Conservation (phyloP, 2,797 vertebrate genomes). For the Loris lydekkerianus region DNA sequence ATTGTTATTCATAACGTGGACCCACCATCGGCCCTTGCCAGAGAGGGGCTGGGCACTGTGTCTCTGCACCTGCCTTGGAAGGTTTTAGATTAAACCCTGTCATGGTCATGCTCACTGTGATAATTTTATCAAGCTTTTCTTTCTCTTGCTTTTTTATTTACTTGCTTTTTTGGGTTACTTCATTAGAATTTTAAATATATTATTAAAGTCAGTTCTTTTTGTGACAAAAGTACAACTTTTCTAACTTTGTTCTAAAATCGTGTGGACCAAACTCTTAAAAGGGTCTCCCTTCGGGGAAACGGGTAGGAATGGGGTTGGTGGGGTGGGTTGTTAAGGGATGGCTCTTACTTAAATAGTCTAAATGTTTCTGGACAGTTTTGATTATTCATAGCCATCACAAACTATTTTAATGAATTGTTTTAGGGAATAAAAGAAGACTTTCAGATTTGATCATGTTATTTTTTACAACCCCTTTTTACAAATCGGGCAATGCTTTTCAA, state of each 20-base stretch:
- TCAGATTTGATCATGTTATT: slow-evolving; percentile 49
- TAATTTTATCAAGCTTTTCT: slow-evolving; percentile 84
- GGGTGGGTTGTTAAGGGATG: neutral
- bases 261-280: neutral
- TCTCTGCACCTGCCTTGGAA: slow-evolving; percentile 76
- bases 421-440: slow-evolving; percentile 40
- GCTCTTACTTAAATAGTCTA: neutral
- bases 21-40: slow-evolving; percentile 77
- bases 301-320: rapidly evolving
- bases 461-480: slow-evolving; percentile 22
- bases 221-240: slow-evolving; percentile 82
- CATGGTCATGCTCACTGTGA: slow-evolving; percentile 81
- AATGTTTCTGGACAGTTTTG: neutral
- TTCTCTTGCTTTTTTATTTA: slow-evolving; percentile 79
- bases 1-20: neutral
- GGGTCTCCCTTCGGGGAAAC: neutral
- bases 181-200: slow-evolving; percentile 89
- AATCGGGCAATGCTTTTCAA: slow-evolving; percentile 43
- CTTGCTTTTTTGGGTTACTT: slow-evolving; percentile 86
- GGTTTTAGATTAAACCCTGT: slow-evolving; percentile 81
- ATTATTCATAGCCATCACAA: neutral
- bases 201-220: slow-evolving; percentile 84
- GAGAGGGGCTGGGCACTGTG: slow-evolving; percentile 40
- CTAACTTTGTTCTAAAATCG: slow-evolving; percentile 81
- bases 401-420: neutral